Evolutionary conservation across 2,888 invertebrate genomes (phyloP), one percentile per base, ranked within the genome.

Genomic region (Aporophyla lueneburgensis): DNA sequence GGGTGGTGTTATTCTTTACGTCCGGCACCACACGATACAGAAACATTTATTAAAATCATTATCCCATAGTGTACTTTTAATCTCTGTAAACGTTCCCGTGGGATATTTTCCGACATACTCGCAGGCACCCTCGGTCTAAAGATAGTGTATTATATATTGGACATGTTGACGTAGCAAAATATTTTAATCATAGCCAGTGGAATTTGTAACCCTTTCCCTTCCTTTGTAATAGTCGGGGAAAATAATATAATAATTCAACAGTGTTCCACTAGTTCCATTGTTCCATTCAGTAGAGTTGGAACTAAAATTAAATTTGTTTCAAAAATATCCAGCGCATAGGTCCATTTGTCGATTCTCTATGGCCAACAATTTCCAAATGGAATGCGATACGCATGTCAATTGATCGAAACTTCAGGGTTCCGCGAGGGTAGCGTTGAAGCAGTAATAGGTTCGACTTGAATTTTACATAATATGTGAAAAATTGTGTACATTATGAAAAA

Each of bases 301-400:
- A 14, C 53, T 66, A 40, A 49, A 63, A 56, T 78, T 5, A 58
- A 40, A 56, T 46, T 10, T 51, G 43, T 54, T 51, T 27, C 21
- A n/a, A 61, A 69, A 66, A 66, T 49, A 43, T 27, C 19, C 14
- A 49, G 53, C 43, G 27, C 33, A 27, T 54, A 53, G 40, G 43
- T 58, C 14, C 4, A n/a, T 68, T 71, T 68, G 54, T 68, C 14
- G 40, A 12, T 46, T 43, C 53, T 67, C 63, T 69, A 63, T 71
- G 54, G 71, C 19, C 19, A 43, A 58, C 67, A 71, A 68, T 76
- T 81, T 71, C 24, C 68, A 71, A 71, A 63, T 68, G n/a, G 63
- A 65, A 71, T 63, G 51, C 67, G 43, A n/a, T 59, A 59, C 63
- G 81, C 67, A 80, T 81, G 33, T 61, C 63, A 59, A 71, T 71